A percentile compares a stretch with the other conserved stretches of the same genome.
These are phyloP conservation scores for Drosophila baimaii DNA, from an alignment of 1,140 invertebrate genomes.

Conservation along the genomic window DNA sequence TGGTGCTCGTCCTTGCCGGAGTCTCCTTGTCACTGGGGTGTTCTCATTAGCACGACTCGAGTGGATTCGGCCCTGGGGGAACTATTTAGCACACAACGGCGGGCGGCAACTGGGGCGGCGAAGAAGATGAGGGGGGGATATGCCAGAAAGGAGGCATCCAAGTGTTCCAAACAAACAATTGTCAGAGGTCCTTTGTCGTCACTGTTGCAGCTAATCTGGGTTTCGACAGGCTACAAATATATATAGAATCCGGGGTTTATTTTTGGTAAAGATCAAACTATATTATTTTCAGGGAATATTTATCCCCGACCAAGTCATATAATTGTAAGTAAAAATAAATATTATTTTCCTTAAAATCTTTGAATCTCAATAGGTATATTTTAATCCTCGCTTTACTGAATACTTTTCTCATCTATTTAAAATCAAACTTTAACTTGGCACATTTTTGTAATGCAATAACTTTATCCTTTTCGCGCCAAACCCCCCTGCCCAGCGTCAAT, in stretches of 20 bases:
- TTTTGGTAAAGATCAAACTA: background rate
- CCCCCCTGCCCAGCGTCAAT: conserved; percentile 10
- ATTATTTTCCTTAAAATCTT: background rate
- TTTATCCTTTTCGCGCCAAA: background rate
- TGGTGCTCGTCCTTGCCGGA: conserved; percentile 27
- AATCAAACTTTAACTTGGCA: background rate
- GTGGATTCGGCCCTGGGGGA: conserved; percentile 74
- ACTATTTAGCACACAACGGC: conserved; percentile 77
- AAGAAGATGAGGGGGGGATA: conserved; percentile 8
- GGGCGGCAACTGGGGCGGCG: conserved; percentile 4
- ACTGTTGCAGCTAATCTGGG: conserved; percentile 18
- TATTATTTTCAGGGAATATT: background rate
- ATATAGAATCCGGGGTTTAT: background rate
- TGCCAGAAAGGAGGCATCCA: conserved; percentile 53
- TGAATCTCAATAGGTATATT: background rate
- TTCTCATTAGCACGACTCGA: conserved; percentile 82
- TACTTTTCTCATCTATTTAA: background rate
- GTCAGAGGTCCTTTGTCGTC: conserved; percentile 24
- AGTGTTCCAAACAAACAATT: conserved; percentile 54
- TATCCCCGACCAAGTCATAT: background rate
- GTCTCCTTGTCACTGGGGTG: conserved; percentile 61
- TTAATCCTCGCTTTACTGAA: no score
- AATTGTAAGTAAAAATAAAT: background rate
- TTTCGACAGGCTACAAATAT: background rate
- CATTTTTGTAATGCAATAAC: conserved; percentile 6